phyloP scores from a whole-genome alignment of 2,888 invertebrate genomes.

The Allygus modestus region DNA sequence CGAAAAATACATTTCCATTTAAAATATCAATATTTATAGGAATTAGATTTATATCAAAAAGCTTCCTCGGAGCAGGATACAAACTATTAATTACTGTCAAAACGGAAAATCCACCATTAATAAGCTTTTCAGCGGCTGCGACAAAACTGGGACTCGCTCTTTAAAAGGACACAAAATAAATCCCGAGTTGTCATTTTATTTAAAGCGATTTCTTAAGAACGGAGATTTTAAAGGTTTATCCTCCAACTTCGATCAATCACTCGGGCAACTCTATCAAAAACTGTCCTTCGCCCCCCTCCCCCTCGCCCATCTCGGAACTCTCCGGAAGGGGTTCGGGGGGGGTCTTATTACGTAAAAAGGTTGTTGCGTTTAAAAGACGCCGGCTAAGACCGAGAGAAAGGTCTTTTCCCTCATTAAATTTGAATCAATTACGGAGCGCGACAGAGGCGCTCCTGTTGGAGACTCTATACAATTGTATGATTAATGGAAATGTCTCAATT shows the following conservation, averaged over 20 bases:
- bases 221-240: slow-evolving; percentile 55
- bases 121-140: slow-evolving; percentile 48
- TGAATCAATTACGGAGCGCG: slow-evolving; percentile 66
- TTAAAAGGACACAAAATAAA: slow-evolving; percentile 50
- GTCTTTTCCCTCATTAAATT: slow-evolving; percentile 67
- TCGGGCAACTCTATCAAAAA: slow-evolving; percentile 67
- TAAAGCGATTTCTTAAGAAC: slow-evolving; percentile 56
- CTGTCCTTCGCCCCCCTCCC: slow-evolving; percentile 51
- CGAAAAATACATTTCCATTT: not conserved
- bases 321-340: slow-evolving; percentile 5
- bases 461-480: slow-evolving; percentile 57
- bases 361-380: slow-evolving; percentile 36
- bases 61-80: not conserved
- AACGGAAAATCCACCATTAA: slow-evolving; percentile 43
- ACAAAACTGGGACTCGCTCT: slow-evolving; percentile 43
- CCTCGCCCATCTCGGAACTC: not conserved
- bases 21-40: not conserved
- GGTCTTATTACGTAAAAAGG: slow-evolving; percentile 57
- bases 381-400: slow-evolving; percentile 62
- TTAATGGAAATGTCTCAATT: slow-evolving; percentile 62
- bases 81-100: slow-evolving; percentile 55
- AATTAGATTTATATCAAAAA: not conserved
- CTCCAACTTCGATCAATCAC: slow-evolving; percentile 65
- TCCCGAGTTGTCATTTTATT: slow-evolving; percentile 56
- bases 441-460: slow-evolving; percentile 5